A percentile compares a stretch with the other conserved stretches of the same genome.
Conservation (phyloP, 2,888 invertebrate species). For the Aphodius granarius region DNA sequence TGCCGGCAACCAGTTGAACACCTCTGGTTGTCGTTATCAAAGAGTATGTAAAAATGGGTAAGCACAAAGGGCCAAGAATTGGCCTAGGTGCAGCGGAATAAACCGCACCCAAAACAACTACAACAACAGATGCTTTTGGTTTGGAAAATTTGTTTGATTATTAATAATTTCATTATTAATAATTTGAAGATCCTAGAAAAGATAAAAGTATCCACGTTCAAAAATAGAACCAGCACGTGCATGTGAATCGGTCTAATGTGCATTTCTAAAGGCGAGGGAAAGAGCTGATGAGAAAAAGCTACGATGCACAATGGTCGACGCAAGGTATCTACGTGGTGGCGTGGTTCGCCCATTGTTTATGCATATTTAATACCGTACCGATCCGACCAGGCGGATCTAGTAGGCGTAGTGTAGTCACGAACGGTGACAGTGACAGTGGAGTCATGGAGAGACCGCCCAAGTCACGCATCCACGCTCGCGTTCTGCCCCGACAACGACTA, state of each 20-base stretch:
- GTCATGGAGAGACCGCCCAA: slow-evolving; percentile 49
- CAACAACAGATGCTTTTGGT: no score
- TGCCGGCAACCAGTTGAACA: no score
- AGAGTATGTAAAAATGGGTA: no score
- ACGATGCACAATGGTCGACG: background rate
- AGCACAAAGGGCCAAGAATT: no score
- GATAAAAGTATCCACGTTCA: slow-evolving; percentile 15
- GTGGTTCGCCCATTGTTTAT: slow-evolving; percentile 31
- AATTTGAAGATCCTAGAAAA: background rate
- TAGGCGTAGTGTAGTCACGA: slow-evolving; percentile 51
- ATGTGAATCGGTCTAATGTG: slow-evolving; percentile 23
- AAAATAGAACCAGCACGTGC: slow-evolving; percentile 39
- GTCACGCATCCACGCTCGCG: slow-evolving; percentile 51
- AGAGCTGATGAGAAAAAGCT: background rate
- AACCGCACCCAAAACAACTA: no score
- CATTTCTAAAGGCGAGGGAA: background rate
- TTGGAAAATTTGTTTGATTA: no score
- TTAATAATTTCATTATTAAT: no score
- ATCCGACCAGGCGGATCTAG: slow-evolving; percentile 45
- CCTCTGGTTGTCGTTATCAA: no score
- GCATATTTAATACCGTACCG: slow-evolving; percentile 40
- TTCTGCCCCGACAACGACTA: slow-evolving; percentile 47
- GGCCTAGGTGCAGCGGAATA: no score
- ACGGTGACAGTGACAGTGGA: slow-evolving; percentile 48
- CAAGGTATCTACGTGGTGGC: background rate